phyloP scores from a whole-genome alignment of 2,797 vertebrate species.

The Echeneis naucrates region DNA sequence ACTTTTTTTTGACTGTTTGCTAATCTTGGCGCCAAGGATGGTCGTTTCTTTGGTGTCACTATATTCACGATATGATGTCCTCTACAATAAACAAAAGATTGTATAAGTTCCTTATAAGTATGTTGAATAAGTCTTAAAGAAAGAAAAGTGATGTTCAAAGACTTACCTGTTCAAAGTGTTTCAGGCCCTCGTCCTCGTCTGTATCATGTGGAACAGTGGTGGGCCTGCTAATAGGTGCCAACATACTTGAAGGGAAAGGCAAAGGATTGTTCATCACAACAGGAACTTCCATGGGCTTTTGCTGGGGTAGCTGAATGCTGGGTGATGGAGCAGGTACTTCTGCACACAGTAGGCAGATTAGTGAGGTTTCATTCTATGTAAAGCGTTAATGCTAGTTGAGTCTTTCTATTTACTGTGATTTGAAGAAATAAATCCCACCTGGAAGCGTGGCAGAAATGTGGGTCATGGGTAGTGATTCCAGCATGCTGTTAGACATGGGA shows the following conservation, averaged over 20 bases:
- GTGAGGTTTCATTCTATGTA: background rate
- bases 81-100: background rate
- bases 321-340: conserved; percentile 85
- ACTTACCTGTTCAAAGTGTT: no score
- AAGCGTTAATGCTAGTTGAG: background rate
- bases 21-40: background rate
- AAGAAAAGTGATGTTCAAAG: no score
- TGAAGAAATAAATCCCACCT: conserved; percentile 60
- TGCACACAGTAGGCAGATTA: conserved; percentile 48
- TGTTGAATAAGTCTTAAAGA: background rate
- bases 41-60: background rate
- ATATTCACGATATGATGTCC: conserved; percentile 1
- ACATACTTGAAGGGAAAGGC: conserved; percentile 79
- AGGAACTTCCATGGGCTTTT: conserved; percentile 79
- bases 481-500: conserved; percentile 75
- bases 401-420: background rate
- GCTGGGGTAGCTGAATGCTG: conserved; percentile 71
- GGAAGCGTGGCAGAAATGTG: conserved; percentile 71
- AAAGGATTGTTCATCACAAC: conserved; percentile 83
- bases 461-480: conserved; percentile 74
- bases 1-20: background rate
- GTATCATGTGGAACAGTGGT: conserved; percentile 85
- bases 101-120: background rate
- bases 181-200: conserved; percentile 97
- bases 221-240: conserved; percentile 83